phyloP scores from a whole-genome alignment of 2,797 vertebrate genomes.

The Sebastes dallii region DNA sequence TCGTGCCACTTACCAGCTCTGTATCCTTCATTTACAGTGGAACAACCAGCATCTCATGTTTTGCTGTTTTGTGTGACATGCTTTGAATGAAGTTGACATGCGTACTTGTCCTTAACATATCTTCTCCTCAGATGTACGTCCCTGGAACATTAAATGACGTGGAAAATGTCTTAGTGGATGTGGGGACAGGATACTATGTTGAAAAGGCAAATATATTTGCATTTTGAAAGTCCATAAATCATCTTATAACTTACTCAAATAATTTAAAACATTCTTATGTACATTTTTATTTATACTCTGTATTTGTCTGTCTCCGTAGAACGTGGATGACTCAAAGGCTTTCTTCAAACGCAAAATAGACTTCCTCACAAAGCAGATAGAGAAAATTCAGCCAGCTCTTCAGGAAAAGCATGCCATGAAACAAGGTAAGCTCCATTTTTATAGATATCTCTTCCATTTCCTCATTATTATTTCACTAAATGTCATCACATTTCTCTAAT shows the following conservation, averaged over 20 bases:
- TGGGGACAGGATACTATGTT: slow-evolving; percentile 96
- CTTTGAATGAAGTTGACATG: not conserved
- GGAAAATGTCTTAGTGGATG: slow-evolving; percentile 88
- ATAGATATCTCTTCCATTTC: not conserved
- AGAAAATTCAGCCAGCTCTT: slow-evolving; percentile 94
- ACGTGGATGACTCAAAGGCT: slow-evolving; percentile 85
- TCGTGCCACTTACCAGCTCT: slow-evolving; percentile 95
- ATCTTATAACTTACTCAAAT: not conserved
- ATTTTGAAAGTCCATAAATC: not conserved
- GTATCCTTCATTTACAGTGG: slow-evolving; percentile 85
- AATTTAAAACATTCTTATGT: not conserved
- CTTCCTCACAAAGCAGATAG: slow-evolving; percentile 95
- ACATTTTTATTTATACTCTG: not conserved
- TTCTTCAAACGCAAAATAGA: slow-evolving; percentile 96
- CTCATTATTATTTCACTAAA: not conserved
- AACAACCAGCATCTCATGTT: not conserved
- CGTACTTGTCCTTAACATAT: slow-evolving; percentile 74
- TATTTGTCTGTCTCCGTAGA: slow-evolving; percentile 70
- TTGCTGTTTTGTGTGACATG: not conserved
- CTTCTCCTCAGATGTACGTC: slow-evolving; percentile 90
- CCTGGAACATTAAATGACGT: slow-evolving; percentile 92
- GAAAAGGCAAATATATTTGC: slow-evolving; percentile 86
- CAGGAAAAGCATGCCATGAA: slow-evolving; percentile 96
- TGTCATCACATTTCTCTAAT: not conserved
- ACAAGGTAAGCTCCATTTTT: slow-evolving; percentile 81